phyloP scores from a whole-genome alignment of 2,797 vertebrate genomes.

The Lacerta viridis region DNA sequence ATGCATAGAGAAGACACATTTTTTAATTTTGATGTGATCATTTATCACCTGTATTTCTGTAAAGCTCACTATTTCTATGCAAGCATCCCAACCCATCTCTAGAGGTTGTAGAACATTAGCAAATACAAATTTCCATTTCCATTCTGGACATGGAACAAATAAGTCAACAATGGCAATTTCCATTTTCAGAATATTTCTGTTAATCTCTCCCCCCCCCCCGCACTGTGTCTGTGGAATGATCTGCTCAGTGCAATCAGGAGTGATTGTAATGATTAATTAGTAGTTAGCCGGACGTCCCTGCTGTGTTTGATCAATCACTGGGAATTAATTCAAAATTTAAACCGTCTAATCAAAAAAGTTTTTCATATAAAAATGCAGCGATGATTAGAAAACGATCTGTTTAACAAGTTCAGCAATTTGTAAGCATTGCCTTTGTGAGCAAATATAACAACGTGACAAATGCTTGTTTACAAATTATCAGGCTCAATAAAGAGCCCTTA shows the following conservation, averaged over 20 bases:
- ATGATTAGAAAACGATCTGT: slow-evolving; percentile 24
- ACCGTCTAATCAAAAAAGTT: background rate
- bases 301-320: slow-evolving; percentile 7
- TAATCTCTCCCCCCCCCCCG: background rate
- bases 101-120: no score
- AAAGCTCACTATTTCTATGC: background rate
- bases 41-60: background rate
- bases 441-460: background rate
- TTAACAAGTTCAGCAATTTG: slow-evolving; percentile 14
- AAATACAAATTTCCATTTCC: no score
- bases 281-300: background rate
- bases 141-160: no score
- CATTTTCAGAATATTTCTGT: background rate
- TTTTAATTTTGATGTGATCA: background rate
- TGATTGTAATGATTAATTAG: slow-evolving; percentile 19
- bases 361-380: background rate
- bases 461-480: slow-evolving; percentile 10
- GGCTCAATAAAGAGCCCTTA: background rate
- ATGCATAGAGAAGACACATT: background rate
- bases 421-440: background rate
- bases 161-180: no score
- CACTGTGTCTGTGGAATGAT: background rate
- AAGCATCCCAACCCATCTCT: background rate
- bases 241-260: background rate
- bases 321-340: slow-evolving; percentile 8